Conservation (phyloP, 2,888 invertebrate genomes). For the Chouioia cunea region DNA sequence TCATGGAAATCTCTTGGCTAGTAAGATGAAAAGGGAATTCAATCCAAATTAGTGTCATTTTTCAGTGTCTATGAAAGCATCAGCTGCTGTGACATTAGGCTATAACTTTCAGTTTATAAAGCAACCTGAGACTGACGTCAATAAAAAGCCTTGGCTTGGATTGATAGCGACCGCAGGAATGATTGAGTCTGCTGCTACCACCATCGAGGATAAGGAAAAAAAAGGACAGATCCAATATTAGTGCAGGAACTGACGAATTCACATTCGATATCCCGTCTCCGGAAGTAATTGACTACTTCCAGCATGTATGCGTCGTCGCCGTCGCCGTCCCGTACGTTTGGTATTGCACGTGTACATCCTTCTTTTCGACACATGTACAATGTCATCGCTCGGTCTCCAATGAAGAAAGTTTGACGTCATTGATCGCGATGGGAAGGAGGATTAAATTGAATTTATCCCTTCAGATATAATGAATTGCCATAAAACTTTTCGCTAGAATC, state of each 20-base stretch:
- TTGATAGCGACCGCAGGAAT: neutral
- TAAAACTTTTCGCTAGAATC: conserved; percentile 12
- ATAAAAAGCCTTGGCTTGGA: neutral
- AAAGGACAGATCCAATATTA: conserved; percentile 56
- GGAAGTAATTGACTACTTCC: conserved; percentile 60
- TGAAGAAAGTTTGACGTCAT: conserved; percentile 1
- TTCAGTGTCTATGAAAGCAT: too few relatives aligned
- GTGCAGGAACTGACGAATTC: conserved; percentile 56
- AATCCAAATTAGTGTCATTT: too few relatives aligned
- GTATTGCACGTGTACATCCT: too few relatives aligned
- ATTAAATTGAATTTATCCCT: too few relatives aligned
- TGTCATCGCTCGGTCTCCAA: too few relatives aligned
- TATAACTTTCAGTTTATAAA: neutral
- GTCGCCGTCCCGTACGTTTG: too few relatives aligned
- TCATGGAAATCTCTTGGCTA: too few relatives aligned
- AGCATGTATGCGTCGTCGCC: neutral
- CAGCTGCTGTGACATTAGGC: too few relatives aligned
- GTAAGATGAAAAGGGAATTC: too few relatives aligned
- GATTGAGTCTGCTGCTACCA: neutral
- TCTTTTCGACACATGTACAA: too few relatives aligned
- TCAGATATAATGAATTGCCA: too few relatives aligned
- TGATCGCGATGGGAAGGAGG: too few relatives aligned
- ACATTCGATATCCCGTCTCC: conserved; percentile 58
- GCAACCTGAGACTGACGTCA: neutral
- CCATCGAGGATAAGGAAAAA: conserved; percentile 5